These are phyloP conservation scores for Pampusana beccarii DNA, from an alignment of 2,113 vertebrate species.

Conservation along the genomic window DNA sequence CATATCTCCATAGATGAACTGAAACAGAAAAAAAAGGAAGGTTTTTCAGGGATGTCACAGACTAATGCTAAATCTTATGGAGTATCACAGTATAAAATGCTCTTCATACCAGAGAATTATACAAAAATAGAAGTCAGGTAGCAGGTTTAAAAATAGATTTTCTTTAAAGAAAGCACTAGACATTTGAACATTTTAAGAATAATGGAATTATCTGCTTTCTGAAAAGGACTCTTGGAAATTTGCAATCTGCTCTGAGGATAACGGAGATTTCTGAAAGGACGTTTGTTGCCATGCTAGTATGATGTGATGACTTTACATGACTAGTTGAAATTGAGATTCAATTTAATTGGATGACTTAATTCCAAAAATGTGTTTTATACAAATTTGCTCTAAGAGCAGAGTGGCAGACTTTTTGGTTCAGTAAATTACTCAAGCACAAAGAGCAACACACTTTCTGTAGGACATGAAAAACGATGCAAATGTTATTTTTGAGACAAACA, in stretches of 20 bases:
- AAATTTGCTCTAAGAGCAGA: neutral
- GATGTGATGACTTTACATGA: neutral
- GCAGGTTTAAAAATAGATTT: neutral
- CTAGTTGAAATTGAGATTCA: neutral
- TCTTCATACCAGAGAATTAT: neutral
- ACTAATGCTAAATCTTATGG: neutral
- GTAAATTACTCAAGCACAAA: conserved; percentile 4
- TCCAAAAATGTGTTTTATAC: neutral
- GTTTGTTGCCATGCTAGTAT: conserved; percentile 1
- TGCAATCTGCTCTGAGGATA: neutral
- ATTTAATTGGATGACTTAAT: neutral
- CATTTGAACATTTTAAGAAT: neutral
- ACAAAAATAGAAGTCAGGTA: neutral
- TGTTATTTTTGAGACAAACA: neutral
- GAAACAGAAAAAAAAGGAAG: conserved; percentile 71
- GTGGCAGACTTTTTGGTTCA: neutral
- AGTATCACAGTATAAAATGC: neutral
- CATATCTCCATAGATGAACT: conserved; percentile 98
- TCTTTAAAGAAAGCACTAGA: neutral
- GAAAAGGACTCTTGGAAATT: neutral
- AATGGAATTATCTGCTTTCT: neutral
- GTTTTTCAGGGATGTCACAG: neutral
- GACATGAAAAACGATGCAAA: neutral
- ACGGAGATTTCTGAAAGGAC: neutral
- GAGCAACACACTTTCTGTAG: neutral